Percentiles rank a stretch among this genome's conserved stretches.
Conservation (phyloP, 2,888 invertebrate genomes). For the Drosophila borealis region DNA sequence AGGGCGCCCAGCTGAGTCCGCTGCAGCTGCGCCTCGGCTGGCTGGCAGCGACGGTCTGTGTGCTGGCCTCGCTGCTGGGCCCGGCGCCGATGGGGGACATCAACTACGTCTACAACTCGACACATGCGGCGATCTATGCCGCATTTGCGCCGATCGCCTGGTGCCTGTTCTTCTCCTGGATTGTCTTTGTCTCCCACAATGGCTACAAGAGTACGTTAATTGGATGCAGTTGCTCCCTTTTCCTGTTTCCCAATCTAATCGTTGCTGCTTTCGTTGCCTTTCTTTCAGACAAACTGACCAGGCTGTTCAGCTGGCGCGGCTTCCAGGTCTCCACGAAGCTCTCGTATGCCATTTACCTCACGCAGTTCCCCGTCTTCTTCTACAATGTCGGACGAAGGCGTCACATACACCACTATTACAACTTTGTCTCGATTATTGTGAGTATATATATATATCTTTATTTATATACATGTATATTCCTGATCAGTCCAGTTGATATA, state of each 20-base stretch:
- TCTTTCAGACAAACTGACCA: conserved; percentile 86
- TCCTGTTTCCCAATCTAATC: neutral
- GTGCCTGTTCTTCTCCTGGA: conserved; percentile 89
- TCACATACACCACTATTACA: conserved; percentile 87
- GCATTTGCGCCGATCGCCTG: conserved; percentile 90
- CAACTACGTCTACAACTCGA: conserved; percentile 87
- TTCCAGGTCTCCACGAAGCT: conserved; percentile 89
- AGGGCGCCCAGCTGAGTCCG: conserved; percentile 83
- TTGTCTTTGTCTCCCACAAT: conserved; percentile 88
- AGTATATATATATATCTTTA: conserved; percentile 49
- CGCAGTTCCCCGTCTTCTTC: conserved; percentile 90
- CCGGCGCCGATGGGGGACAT: conserved; percentile 88
- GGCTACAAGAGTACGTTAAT: conserved; percentile 86
- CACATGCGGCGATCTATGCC: conserved; percentile 89
- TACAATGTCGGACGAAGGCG: conserved; percentile 88
- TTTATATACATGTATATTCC: neutral
- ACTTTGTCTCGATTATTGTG: conserved; percentile 87
- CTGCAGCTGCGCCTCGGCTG: conserved; percentile 86
- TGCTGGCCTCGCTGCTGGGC: conserved; percentile 86
- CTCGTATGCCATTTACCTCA: conserved; percentile 90
- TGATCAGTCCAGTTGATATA: neutral
- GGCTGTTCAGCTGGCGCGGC: conserved; percentile 87
- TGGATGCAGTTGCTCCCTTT: neutral
- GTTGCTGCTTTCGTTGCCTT: neutral
- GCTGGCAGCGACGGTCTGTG: conserved; percentile 86